Conservation (phyloP, 2,888 invertebrate species). For the Stratiomys singularior region DNA sequence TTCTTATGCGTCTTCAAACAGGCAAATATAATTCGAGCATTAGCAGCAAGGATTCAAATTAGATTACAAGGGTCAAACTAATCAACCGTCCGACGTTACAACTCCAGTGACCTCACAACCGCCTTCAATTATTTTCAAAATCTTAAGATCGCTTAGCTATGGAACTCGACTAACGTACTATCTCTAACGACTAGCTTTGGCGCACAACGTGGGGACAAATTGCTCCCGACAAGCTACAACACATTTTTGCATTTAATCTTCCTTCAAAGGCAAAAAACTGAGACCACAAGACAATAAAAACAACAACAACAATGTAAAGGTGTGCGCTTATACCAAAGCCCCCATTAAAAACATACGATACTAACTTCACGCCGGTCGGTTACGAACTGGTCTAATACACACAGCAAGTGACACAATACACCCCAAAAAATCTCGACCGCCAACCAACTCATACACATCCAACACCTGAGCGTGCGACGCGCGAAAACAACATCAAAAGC, state of each 20-base stretch:
- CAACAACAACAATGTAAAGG: slow-evolving; percentile 25
- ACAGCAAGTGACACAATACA: slow-evolving; percentile 60
- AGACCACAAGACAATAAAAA: slow-evolving; percentile 9
- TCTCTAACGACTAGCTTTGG: neutral
- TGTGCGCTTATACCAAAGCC: slow-evolving; percentile 34
- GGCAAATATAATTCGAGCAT: neutral
- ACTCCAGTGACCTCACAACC: neutral
- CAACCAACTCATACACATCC: slow-evolving; percentile 46
- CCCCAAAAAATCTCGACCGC: slow-evolving; percentile 54
- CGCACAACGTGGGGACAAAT: slow-evolving; percentile 3
- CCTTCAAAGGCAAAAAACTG: slow-evolving; percentile 1
- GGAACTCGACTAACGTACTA: neutral
- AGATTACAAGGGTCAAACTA: neutral
- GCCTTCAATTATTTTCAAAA: neutral
- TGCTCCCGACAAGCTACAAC: neutral
- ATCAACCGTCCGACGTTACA: neutral
- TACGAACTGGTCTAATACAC: slow-evolving; percentile 65
- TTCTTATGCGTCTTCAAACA: too few relatives aligned
- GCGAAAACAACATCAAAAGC: slow-evolving; percentile 49
- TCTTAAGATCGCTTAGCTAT: neutral
- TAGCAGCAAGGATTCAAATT: neutral
- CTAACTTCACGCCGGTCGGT: slow-evolving; percentile 67
- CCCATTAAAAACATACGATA: slow-evolving; percentile 58
- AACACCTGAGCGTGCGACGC: slow-evolving; percentile 32
- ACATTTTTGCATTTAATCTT: neutral